Evolutionary conservation across 2,797 vertebrate species (phyloP).

Genomic region (Clamator glandarius): DNA sequence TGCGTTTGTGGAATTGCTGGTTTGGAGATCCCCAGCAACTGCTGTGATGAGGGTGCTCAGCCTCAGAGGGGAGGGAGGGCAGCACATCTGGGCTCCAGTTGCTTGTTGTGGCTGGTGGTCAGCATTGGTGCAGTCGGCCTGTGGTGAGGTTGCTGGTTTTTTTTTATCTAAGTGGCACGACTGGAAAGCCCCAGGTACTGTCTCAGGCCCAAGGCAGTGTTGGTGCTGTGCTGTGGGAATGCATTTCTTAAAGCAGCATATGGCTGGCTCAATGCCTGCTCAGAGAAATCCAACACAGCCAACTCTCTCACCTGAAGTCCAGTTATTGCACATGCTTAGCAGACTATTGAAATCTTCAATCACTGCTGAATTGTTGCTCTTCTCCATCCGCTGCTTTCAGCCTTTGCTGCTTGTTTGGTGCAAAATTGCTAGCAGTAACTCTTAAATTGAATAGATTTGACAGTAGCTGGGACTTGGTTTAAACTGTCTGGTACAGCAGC

Average conservation of each 20-base stretch:
- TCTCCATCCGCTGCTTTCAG: background rate
- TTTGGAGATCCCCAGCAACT: background rate
- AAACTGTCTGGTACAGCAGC: background rate
- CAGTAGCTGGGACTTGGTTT: background rate
- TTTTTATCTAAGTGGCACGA: background rate
- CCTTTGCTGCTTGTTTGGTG: background rate
- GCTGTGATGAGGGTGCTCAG: background rate
- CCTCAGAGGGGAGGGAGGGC: background rate
- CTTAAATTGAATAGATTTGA: background rate
- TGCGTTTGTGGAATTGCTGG: background rate
- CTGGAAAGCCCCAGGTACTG: background rate
- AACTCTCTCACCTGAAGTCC: background rate
- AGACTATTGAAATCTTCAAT: background rate
- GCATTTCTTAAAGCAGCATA: background rate
- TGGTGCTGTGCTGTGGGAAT: background rate
- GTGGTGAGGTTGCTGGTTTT: background rate
- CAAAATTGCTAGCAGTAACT: background rate
- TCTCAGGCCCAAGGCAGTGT: background rate
- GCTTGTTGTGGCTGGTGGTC: background rate
- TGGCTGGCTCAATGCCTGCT: background rate
- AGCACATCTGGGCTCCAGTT: background rate
- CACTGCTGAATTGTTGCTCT: background rate
- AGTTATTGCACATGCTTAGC: background rate
- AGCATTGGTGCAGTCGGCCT: rapidly evolving
- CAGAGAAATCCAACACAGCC: background rate